phyloP scores from a whole-genome alignment of 2,888 invertebrate species.

The Lepidocyrtoides sp. region DNA sequence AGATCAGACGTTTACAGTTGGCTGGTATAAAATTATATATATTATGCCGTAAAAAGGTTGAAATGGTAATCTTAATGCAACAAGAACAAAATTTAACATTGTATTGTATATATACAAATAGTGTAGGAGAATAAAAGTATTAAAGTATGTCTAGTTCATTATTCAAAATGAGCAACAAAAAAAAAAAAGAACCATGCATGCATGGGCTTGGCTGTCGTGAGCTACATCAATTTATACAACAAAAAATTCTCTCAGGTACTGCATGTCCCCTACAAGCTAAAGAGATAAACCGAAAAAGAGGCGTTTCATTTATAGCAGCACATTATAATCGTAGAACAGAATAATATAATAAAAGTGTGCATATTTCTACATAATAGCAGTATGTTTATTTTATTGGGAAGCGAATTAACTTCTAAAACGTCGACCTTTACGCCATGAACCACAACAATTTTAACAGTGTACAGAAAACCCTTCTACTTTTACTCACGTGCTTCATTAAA shows the following conservation, averaged over 20 bases:
- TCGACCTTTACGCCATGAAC: constrained; percentile 63
- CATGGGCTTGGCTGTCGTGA: background rate
- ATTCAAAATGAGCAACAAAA: background rate
- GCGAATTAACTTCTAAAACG: constrained; percentile 63
- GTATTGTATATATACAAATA: background rate
- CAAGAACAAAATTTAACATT: background rate
- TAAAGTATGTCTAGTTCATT: background rate
- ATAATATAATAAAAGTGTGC: background rate
- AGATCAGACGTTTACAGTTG: background rate
- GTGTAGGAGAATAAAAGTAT: background rate
- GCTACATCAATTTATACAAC: constrained; percentile 12
- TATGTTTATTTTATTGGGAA: constrained; percentile 64
- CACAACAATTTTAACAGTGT: constrained; percentile 28
- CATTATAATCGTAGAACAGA: background rate
- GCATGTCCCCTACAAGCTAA: constrained; percentile 27
- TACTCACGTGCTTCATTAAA: constrained; percentile 76
- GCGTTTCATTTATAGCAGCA: constrained; percentile 17
- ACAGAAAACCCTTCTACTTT: constrained; percentile 1
- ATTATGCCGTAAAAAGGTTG: background rate
- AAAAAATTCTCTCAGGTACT: constrained; percentile 17
- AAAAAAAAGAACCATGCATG: background rate
- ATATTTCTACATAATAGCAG: background rate
- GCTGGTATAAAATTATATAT: background rate
- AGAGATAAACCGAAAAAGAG: constrained; percentile 32
- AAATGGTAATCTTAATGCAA: constrained; percentile 31